Conservation (phyloP, 2,113 vertebrate species). For the Gulo gulo region DNA sequence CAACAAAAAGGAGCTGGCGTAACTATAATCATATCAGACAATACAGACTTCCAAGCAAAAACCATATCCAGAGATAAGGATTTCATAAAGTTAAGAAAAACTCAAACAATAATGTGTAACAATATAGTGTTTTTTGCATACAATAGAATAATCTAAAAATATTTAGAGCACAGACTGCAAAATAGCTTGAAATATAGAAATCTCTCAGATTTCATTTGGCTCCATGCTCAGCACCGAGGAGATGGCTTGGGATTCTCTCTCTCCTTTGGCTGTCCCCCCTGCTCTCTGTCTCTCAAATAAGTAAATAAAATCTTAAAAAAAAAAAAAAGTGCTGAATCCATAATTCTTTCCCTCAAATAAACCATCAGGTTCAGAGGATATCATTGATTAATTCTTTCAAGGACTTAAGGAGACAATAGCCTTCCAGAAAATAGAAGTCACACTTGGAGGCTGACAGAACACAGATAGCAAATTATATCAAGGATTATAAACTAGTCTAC, state of each 20-base stretch:
- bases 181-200: not conserved
- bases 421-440: not conserved
- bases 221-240: too few species aligned
- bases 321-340: not conserved
- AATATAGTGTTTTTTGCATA: not conserved
- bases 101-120: not conserved
- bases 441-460: not conserved
- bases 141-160: not conserved
- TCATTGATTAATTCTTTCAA: not conserved
- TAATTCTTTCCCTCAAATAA: not conserved
- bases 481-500: not conserved
- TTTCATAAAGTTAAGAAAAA: not conserved
- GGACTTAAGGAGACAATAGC: not conserved
- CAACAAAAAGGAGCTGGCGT: not conserved
- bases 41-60: not conserved
- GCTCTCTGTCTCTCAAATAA: not conserved
- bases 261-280: fast-evolving
- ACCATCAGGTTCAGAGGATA: not conserved
- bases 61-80: not conserved
- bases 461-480: not conserved
- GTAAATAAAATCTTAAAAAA: not conserved
- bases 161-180: not conserved
- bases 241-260: not conserved
- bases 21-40: not conserved
- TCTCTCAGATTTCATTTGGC: not conserved